phyloP scores from a whole-genome alignment of 2,113 vertebrate species.

The Brachypteracias leptosomus region DNA sequence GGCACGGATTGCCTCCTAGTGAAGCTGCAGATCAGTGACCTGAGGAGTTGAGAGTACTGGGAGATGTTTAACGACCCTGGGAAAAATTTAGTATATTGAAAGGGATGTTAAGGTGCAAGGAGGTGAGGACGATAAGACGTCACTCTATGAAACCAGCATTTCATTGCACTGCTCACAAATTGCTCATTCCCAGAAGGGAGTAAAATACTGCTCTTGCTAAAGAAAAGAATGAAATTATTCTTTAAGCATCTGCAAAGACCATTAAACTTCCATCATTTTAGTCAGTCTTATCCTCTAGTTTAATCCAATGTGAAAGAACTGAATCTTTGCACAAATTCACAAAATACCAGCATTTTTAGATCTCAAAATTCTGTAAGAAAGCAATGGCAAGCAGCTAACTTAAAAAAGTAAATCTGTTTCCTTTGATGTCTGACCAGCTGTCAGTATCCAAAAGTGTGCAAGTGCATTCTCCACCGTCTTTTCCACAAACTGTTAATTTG shows the following conservation, averaged over 20 bases:
- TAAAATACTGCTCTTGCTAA: neutral
- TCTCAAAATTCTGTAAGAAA: neutral
- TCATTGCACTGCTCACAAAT: neutral
- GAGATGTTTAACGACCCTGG: neutral
- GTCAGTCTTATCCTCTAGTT: neutral
- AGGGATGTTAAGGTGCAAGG: neutral
- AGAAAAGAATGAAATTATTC: neutral
- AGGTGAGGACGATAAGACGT: neutral
- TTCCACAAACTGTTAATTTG: neutral
- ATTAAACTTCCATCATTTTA: neutral
- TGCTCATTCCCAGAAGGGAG: neutral
- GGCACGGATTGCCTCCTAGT: rapidly evolving
- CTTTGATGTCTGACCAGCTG: neutral
- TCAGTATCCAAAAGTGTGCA: neutral
- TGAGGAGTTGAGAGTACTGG: neutral
- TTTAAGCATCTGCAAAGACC: neutral
- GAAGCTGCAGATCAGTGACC: neutral
- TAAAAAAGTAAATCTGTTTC: neutral
- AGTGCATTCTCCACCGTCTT: neutral
- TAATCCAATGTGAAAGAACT: neutral
- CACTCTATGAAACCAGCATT: neutral
- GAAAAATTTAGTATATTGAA: neutral
- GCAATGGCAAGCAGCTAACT: neutral
- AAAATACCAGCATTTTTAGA: neutral
- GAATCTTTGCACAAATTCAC: neutral